Conservation (phyloP, 2,113 vertebrate genomes). For the Bolborhynchus lineola region DNA sequence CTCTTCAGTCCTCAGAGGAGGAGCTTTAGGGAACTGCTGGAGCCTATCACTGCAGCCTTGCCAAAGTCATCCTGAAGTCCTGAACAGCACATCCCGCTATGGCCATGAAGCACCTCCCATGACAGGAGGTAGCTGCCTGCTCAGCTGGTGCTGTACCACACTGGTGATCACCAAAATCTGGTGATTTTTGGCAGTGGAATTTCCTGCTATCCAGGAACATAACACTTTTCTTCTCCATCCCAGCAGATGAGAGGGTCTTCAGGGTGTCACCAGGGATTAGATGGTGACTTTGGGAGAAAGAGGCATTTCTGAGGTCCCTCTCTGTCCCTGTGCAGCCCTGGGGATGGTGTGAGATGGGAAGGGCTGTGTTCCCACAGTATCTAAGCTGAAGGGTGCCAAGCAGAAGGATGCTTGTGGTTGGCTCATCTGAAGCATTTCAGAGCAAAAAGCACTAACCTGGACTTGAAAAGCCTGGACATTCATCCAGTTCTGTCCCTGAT, state of each 20-base stretch:
- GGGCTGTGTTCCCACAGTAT: fast-evolving
- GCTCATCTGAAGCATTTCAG: neutral
- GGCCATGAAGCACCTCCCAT: neutral
- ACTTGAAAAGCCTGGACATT: neutral
- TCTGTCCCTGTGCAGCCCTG: neutral
- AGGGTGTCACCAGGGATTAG: fast-evolving
- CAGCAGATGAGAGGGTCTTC: neutral
- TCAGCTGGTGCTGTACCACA: neutral
- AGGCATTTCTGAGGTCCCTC: neutral
- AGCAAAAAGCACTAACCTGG: neutral
- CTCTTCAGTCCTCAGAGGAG: neutral
- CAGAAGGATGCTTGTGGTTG: neutral
- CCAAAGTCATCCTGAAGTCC: neutral
- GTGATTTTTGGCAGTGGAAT: neutral
- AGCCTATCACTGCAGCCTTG: fast-evolving
- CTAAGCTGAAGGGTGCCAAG: fast-evolving
- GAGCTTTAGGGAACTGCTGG: neutral
- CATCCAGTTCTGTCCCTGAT: neutral
- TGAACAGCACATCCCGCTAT: fast-evolving
- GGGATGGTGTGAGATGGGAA: neutral
- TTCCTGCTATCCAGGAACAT: neutral
- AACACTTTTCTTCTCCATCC: fast-evolving
- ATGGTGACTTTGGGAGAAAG: neutral
- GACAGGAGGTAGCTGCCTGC: neutral
- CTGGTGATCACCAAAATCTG: fast-evolving